Base-by-base conservation (phyloP, 2,797 vertebrate genomes). In the Sarcophilus harrisii region DNA sequence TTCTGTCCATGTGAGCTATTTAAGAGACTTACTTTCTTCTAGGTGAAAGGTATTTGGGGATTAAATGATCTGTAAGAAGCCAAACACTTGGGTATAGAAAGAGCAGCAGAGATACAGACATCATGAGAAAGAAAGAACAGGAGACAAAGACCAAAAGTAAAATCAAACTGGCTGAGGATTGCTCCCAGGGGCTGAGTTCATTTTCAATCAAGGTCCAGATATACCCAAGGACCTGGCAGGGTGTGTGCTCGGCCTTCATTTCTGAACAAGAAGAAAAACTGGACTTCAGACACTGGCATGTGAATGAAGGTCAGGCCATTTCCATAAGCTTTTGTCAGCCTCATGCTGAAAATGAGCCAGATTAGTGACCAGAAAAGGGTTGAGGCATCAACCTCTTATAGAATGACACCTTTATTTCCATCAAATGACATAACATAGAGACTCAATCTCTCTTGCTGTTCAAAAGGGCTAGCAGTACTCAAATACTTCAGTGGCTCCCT, bases 1-100 rank as follows among this genome's bases (percentile, higher is more conserved):
- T 94, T 94, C 90, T 93, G 16, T 93, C 59, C 92, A 92, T 91
- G 90, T 95, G 60, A 95, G 58, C 92, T 57, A 96, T 93, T 95
- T 96, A 28, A 96, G 96, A 97, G 66, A 96, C 2, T 45, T 91
- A 96, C 21, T 96, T 97, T 96, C 89, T 96, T 96, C 92, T 94
- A 92, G 66, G 49, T 92, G 90, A 95, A 45, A 58, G 96, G 27
- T 49, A 92, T 97, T 96, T 96, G 94, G 95, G 59, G 93, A 96
- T 92, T 58, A 93, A 96, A 97, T 96, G 32, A 87, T 87, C 59
- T 90, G 58, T 95, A 95, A 96, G 73, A 45, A n/a, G 95, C 93
- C 91, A 92, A 96, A 96, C n/a, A n/a, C 10, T 94, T 94, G 97
- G 94, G 91, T 93, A 87, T 87, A 55, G 92, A 96, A 96, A 95